phyloP scores from a whole-genome alignment of 2,113 vertebrate genomes.

The Cisticola juncidis region DNA sequence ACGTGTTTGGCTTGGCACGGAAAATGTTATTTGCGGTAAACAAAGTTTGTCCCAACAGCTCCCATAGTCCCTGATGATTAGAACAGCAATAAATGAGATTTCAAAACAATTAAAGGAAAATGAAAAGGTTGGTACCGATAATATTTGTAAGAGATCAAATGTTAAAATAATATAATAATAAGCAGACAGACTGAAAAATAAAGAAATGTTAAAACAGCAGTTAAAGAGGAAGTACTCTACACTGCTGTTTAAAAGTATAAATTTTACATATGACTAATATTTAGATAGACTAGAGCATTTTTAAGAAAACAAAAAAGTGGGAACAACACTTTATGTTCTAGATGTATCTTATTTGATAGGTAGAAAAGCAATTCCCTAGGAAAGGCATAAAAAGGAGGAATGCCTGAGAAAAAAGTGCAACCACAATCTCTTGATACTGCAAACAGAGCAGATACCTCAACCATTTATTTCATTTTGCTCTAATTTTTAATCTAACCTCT shows the following conservation, averaged over 20 bases:
- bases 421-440: not conserved
- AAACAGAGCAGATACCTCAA: not conserved
- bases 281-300: not conserved
- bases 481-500: not conserved
- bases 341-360: not conserved
- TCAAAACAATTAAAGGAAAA: not conserved
- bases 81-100: not conserved
- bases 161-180: not conserved
- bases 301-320: not conserved
- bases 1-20: not conserved
- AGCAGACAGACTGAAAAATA: not conserved
- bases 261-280: not conserved
- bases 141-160: not conserved
- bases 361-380: not conserved
- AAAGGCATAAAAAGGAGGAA: not conserved
- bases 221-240: not conserved
- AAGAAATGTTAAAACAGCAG: not conserved
- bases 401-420: not conserved
- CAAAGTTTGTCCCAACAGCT: not conserved
- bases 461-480: not conserved
- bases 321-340: not conserved
- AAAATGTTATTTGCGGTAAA: not conserved
- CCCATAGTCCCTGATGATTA: not conserved
- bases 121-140: not conserved
- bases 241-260: not conserved